These are phyloP conservation scores for Geococcyx californianus DNA, from an alignment of 2,113 vertebrate genomes.

Conservation along the genomic window DNA sequence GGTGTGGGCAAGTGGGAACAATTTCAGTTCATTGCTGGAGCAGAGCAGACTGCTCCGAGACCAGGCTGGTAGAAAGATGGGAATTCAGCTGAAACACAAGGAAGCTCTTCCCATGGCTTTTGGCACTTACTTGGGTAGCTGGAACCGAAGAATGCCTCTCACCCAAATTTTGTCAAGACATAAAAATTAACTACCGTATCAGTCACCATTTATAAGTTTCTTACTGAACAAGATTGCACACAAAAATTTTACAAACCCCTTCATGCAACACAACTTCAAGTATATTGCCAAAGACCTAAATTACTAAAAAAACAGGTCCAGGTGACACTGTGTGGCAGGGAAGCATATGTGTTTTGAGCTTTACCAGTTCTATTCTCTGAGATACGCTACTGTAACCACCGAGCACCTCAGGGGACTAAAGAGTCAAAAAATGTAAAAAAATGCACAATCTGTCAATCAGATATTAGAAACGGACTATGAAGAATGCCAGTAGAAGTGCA, in stretches of 20 bases:
- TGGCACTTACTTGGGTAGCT: accelerated
- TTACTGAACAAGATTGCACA: not conserved
- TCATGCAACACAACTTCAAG: not conserved
- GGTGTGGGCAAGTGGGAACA: not conserved
- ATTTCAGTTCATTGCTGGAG: not conserved
- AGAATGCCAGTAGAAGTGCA: constrained; percentile 31
- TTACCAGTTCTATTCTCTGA: not conserved
- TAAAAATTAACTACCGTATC: not conserved
- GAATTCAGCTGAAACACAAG: not conserved
- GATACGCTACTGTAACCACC: not conserved
- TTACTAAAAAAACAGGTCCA: not conserved
- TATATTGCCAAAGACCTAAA: not conserved
- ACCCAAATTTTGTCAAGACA: not conserved
- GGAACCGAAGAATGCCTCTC: not conserved
- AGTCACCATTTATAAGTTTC: not conserved
- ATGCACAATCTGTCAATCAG: constrained; percentile 20
- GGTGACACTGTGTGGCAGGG: accelerated
- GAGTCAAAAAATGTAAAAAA: constrained; percentile 39
- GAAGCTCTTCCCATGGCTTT: not conserved
- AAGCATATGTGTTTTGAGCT: not conserved
- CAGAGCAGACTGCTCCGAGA: not conserved
- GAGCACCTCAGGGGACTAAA: not conserved
- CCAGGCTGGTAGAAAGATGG: not conserved
- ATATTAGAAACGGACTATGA: constrained; percentile 38
- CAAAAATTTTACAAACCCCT: not conserved